Percentiles rank a stretch among this genome's conserved stretches.
phyloP scores from a whole-genome alignment of 2,888 invertebrate genomes.

The Steinernema carpocapsae region DNA sequence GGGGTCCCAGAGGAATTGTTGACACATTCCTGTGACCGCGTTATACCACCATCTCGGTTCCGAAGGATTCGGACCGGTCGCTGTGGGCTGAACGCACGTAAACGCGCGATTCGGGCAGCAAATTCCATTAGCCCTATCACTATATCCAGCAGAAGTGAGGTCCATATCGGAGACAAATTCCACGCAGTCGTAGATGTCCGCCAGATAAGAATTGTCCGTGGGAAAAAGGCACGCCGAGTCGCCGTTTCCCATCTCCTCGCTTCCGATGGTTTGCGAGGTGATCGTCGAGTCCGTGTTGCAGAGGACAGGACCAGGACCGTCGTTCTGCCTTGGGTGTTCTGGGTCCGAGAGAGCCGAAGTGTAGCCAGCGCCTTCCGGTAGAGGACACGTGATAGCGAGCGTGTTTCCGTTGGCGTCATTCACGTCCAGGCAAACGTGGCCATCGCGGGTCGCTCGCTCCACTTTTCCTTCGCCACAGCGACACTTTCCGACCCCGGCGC shows the following conservation, averaged over 20 bases:
- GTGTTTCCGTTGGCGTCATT: slow-evolving; percentile 59
- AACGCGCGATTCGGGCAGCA: slow-evolving; percentile 61
- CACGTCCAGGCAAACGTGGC: slow-evolving; percentile 59
- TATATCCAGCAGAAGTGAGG: slow-evolving; percentile 54
- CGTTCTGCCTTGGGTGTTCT: slow-evolving; percentile 56
- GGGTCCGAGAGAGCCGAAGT: slow-evolving; percentile 58
- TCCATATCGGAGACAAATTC: slow-evolving; percentile 57
- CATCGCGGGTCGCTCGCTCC: slow-evolving; percentile 57
- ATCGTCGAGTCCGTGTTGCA: slow-evolving; percentile 54
- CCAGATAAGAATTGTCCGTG: slow-evolving; percentile 55
- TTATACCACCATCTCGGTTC: slow-evolving; percentile 59
- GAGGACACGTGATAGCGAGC: slow-evolving; percentile 58
- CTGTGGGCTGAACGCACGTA: slow-evolving; percentile 58
- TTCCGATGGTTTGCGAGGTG: slow-evolving; percentile 50
- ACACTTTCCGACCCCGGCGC: slow-evolving; percentile 59
- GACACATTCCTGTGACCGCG: slow-evolving; percentile 53
- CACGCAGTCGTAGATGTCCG: slow-evolving; percentile 59
- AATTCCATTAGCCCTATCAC: slow-evolving; percentile 57
- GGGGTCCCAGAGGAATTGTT: slow-evolving; percentile 62
- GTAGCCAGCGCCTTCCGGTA: slow-evolving; percentile 62
- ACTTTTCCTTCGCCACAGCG: slow-evolving; percentile 60
- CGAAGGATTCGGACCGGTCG: slow-evolving; percentile 60
- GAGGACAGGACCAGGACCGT: slow-evolving; percentile 55
- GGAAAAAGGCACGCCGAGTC: slow-evolving; percentile 56
- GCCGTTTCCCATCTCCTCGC: slow-evolving; percentile 55